These are phyloP conservation scores for Meloidogyne floridensis DNA, from an alignment of 1,140 invertebrate genomes.

Conservation along the genomic window DNA sequence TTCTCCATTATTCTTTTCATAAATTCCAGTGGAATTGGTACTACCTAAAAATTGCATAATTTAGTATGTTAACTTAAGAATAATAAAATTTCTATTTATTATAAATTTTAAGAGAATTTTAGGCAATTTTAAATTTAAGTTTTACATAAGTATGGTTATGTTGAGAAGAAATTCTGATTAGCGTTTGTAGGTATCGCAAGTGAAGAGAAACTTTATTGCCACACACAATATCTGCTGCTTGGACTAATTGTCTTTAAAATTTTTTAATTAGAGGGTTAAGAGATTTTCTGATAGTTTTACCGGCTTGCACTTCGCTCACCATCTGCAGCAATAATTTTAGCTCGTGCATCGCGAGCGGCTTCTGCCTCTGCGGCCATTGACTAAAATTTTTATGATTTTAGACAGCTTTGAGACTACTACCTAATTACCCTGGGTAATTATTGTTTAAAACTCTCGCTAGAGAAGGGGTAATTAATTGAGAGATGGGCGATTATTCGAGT, in stretches of 20 bases:
- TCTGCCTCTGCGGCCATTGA: slow-evolving; percentile 83
- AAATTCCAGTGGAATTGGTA: slow-evolving; percentile 53
- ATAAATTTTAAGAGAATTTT: background rate
- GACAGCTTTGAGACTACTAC: no score
- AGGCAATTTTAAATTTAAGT: slow-evolving; percentile 52
- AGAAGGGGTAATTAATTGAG: no score
- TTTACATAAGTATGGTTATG: slow-evolving; percentile 71
- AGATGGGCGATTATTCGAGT: no score
- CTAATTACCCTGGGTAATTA: no score
- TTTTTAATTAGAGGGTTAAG: background rate
- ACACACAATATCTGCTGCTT: slow-evolving; percentile 83
- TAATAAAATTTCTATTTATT: no score
- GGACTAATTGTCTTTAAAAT: slow-evolving; percentile 72
- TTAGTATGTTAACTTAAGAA: background rate
- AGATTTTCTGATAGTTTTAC: slow-evolving; percentile 34
- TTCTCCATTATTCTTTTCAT: slow-evolving; percentile 37
- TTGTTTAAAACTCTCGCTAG: no score
- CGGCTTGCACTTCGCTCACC: slow-evolving; percentile 78
- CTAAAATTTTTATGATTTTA: slow-evolving; percentile 55
- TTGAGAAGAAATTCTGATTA: slow-evolving; percentile 69
- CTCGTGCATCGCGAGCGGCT: slow-evolving; percentile 76
- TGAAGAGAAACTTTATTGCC: slow-evolving; percentile 61
- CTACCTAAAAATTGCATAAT: slow-evolving; percentile 15
- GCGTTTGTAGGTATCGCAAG: slow-evolving; percentile 66
- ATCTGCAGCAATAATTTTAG: slow-evolving; percentile 70